A percentile compares a stretch with the other conserved stretches of the same genome.
Conservation (phyloP, 2,797 vertebrate genomes). For the Syncerus caffer region DNA sequence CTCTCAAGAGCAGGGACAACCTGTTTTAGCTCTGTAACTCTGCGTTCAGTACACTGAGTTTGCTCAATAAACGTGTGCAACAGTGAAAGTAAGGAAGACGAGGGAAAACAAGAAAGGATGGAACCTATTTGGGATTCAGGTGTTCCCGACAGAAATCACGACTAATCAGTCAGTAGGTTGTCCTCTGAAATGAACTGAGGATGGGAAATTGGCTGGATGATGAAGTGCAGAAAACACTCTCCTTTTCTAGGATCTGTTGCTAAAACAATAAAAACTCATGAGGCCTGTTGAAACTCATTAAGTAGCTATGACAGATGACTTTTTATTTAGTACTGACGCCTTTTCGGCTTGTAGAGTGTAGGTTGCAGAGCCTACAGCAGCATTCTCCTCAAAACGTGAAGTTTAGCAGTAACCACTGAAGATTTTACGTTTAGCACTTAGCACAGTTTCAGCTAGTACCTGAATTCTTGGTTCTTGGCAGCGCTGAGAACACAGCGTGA, state of each 20-base stretch:
- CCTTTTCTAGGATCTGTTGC: neutral
- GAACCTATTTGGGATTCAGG: neutral
- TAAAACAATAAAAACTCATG: conserved; percentile 27
- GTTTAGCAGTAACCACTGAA: neutral
- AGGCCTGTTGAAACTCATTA: conserved; percentile 5
- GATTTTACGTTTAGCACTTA: conserved; percentile 33
- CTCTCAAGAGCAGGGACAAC: neutral
- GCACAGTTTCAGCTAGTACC: neutral
- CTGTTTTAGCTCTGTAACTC: neutral
- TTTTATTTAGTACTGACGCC: conserved; percentile 35
- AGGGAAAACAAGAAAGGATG: neutral
- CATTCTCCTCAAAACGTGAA: neutral
- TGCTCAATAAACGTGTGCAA: neutral
- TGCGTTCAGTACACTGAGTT: neutral
- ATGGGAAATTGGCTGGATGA: neutral
- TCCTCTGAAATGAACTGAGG: neutral
- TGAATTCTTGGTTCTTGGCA: neutral
- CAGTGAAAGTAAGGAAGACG: neutral
- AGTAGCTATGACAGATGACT: neutral
- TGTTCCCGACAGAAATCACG: neutral
- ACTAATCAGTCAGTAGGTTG: neutral
- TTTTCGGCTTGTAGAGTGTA: neutral
- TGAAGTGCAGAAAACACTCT: neutral
- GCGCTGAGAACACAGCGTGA: conserved; percentile 26
- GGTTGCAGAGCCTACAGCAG: neutral